Percentiles rank a stretch among this genome's conserved stretches.
These are phyloP conservation scores for Cryptophagus acutangulus DNA, from an alignment of 2,888 invertebrate species.

Conservation along the genomic window DNA sequence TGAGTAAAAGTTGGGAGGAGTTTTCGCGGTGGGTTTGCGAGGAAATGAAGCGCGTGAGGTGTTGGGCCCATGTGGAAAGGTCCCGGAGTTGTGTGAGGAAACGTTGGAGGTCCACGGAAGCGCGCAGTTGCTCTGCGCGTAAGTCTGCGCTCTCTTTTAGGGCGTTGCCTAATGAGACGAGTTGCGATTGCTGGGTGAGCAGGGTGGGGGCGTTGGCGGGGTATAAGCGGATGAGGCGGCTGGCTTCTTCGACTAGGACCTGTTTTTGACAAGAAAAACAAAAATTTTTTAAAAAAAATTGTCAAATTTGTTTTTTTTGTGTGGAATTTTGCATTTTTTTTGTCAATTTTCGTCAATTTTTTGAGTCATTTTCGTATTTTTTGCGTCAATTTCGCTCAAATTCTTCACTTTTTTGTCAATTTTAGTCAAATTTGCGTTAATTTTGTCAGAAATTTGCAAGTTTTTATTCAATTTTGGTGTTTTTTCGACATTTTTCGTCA, in stretches of 20 bases:
- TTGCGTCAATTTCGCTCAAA: too few relatives aligned
- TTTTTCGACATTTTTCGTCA: too few relatives aligned
- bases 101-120: conserved; percentile 83
- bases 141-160: conserved; percentile 78
- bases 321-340: too few relatives aligned
- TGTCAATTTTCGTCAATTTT: too few relatives aligned
- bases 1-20: conserved; percentile 74
- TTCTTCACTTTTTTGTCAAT: too few relatives aligned
- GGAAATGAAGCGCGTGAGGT: conserved; percentile 69
- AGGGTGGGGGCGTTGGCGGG: conserved; percentile 90
- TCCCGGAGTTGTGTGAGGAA: conserved; percentile 82
- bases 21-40: conserved; percentile 79
- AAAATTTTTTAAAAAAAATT: too few relatives aligned
- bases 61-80: conserved; percentile 81
- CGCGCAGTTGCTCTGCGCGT: conserved; percentile 74
- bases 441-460: too few relatives aligned
- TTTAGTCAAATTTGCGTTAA: too few relatives aligned
- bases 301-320: not conserved
- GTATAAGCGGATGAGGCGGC: conserved; percentile 78
- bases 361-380: too few relatives aligned
- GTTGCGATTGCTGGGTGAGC: conserved; percentile 77
- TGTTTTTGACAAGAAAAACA: too few relatives aligned
- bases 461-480: too few relatives aligned
- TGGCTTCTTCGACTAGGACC: conserved; percentile 90
- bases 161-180: conserved; percentile 82